Percentiles rank a stretch among this genome's conserved stretches.
These are phyloP conservation scores for Silurus meridionalis DNA, from an alignment of 2,113 vertebrate genomes.

Conservation along the genomic window DNA sequence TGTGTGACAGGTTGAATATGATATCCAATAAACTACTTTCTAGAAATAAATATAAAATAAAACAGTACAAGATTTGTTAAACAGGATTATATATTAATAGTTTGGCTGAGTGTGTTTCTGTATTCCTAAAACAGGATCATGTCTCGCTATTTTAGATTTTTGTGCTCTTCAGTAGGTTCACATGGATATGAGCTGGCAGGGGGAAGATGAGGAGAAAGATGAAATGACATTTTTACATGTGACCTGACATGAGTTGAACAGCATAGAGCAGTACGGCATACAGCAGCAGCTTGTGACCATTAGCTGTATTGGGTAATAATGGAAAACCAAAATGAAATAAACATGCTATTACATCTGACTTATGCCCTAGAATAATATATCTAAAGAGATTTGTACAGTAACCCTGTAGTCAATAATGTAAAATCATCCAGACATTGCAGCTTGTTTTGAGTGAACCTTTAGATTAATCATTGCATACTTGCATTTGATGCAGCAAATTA, in stretches of 20 bases:
- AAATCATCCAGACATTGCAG: not conserved
- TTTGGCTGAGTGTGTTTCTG: not conserved
- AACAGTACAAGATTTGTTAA: not conserved
- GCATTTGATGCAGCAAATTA: not conserved
- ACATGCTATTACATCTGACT: not conserved
- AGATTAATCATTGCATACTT: not conserved
- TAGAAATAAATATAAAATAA: not conserved
- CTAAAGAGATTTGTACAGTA: not conserved
- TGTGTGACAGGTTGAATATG: not conserved
- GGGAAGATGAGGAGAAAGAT: slow-evolving; percentile 42
- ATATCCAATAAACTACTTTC: not conserved
- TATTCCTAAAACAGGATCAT: not conserved
- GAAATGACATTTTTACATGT: slow-evolving; percentile 2
- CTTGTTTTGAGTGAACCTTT: not conserved
- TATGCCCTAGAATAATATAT: not conserved
- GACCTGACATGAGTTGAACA: not conserved
- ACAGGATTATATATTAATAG: too few species aligned
- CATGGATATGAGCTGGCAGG: slow-evolving; percentile 62
- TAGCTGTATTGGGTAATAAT: not conserved
- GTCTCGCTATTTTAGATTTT: not conserved
- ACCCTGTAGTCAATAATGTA: not conserved
- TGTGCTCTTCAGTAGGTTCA: slow-evolving; percentile 18
- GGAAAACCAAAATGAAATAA: not conserved
- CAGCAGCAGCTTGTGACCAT: not conserved
- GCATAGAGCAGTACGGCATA: not conserved